Conservation (phyloP, 2,797 vertebrate species). For the Aeoliscus strigatus region DNA sequence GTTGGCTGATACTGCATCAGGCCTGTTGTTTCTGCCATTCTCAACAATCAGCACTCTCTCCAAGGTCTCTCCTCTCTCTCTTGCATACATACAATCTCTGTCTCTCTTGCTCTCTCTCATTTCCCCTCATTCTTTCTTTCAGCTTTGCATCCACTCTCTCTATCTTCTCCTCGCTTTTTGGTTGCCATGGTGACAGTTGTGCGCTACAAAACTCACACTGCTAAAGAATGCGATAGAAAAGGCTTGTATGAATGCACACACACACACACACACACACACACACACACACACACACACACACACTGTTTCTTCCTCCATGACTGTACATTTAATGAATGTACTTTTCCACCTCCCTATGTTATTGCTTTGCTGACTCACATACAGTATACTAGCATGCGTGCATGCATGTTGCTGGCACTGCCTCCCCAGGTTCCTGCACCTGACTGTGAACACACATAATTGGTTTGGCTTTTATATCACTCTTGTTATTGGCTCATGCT, state of each 20-base stretch:
- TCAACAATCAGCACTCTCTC: constrained; percentile 36
- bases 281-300: not conserved
- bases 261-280: not conserved
- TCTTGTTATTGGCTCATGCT: constrained; percentile 56
- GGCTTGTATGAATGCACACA: constrained; percentile 46
- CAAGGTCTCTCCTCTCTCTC: constrained; percentile 11
- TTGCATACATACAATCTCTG: constrained; percentile 7
- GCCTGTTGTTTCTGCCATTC: constrained; percentile 48
- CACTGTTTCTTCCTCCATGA: constrained; percentile 19
- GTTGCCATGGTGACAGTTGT: constrained; percentile 77
- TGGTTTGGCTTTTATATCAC: constrained; percentile 43
- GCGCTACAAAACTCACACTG: constrained; percentile 73
- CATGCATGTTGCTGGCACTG: constrained; percentile 29
- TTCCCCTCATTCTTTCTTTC: constrained; percentile 34
- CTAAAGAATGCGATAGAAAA: constrained; percentile 68
- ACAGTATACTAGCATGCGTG: constrained; percentile 14
- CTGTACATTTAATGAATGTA: constrained; percentile 48
- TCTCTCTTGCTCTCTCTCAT: constrained; percentile 24
- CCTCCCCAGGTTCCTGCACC: constrained; percentile 18
- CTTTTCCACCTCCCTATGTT: constrained; percentile 6
- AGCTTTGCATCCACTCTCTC: constrained; percentile 23
- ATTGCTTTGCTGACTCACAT: constrained; percentile 6
- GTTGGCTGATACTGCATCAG: constrained; percentile 43
- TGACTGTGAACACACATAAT: constrained; percentile 46
- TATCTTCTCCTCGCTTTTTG: constrained; percentile 52